Evolutionary conservation across 2,113 vertebrate species (phyloP).

Genomic region (Pluvialis apricaria): DNA sequence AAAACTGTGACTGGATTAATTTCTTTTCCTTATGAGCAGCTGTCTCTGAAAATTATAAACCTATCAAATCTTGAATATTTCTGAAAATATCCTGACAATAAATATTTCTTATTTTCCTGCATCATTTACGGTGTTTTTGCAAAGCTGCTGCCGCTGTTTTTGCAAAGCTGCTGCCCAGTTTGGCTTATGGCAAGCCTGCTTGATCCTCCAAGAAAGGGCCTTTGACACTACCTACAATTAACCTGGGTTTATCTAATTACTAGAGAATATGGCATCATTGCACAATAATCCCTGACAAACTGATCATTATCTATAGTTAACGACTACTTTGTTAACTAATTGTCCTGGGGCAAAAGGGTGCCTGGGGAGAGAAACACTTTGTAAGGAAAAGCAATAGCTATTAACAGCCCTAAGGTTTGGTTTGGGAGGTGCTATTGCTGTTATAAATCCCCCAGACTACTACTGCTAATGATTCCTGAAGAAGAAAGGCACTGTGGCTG

Average conservation of each 20-base stretch:
- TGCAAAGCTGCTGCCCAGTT: not conserved
- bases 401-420: slow-evolving; percentile 17
- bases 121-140: not conserved
- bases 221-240: slow-evolving; percentile 46
- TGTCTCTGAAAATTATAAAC: slow-evolving; percentile 3
- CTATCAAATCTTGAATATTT: slow-evolving; percentile 8
- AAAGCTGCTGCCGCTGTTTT: not conserved
- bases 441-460: slow-evolving; percentile 15
- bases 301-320: slow-evolving; percentile 71
- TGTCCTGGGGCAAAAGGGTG: not conserved
- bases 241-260: slow-evolving; percentile 58
- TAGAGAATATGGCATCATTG: not conserved
- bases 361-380: not conserved
- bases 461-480: not conserved
- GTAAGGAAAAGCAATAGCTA: slow-evolving; percentile 31
- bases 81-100: not conserved
- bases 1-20: not conserved
- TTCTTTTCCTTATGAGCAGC: not conserved
- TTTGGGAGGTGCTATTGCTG: not conserved
- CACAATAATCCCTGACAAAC: slow-evolving; percentile 58
- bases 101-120: not conserved
- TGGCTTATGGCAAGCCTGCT: not conserved
- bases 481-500: not conserved
- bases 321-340: slow-evolving; percentile 58
- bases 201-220: not conserved